Percentiles rank a stretch among this genome's conserved stretches.
These are phyloP conservation scores for Linyphia triangularis DNA, from an alignment of 2,888 invertebrate species.

Conservation along the genomic window DNA sequence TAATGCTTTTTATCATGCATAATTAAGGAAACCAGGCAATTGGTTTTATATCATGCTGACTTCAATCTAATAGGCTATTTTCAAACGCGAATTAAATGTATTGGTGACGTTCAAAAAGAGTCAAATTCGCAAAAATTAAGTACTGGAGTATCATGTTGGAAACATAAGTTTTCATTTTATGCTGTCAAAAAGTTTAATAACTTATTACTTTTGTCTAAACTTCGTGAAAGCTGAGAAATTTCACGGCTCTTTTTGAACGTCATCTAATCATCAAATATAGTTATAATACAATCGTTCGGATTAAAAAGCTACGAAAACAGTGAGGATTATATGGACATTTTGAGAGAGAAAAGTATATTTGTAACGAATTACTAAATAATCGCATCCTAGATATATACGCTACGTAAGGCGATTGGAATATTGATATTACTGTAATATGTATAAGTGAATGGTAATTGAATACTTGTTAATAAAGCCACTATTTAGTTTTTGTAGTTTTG, in stretches of 20 bases:
- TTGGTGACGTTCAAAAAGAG: too few species aligned
- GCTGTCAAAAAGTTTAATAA: too few species aligned
- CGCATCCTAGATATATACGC: slow-evolving; percentile 30
- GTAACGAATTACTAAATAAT: slow-evolving; percentile 38
- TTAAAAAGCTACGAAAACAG: slow-evolving; percentile 5
- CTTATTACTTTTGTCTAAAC: too few species aligned
- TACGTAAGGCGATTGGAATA: slow-evolving; percentile 16
- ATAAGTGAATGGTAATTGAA: slow-evolving; percentile 49
- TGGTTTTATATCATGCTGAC: slow-evolving; percentile 31
- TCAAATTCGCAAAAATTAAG: too few species aligned
- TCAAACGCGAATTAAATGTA: background rate
- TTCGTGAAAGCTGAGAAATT: too few species aligned
- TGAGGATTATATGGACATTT: slow-evolving; percentile 34
- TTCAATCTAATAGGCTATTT: background rate
- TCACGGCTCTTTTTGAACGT: too few species aligned
- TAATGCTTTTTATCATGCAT: background rate
- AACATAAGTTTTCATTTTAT: too few species aligned
- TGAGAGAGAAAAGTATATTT: slow-evolving; percentile 28
- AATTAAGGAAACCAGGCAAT: slow-evolving; percentile 56
- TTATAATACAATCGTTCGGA: slow-evolving; percentile 20
- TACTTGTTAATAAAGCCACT: slow-evolving; percentile 62
- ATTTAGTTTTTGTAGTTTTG: slow-evolving; percentile 58
- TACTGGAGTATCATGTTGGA: too few species aligned
- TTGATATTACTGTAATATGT: background rate
- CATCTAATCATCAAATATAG: slow-evolving; percentile 8